phyloP scores from a whole-genome alignment of 1,140 invertebrate species.

The Bombus balteatus region DNA sequence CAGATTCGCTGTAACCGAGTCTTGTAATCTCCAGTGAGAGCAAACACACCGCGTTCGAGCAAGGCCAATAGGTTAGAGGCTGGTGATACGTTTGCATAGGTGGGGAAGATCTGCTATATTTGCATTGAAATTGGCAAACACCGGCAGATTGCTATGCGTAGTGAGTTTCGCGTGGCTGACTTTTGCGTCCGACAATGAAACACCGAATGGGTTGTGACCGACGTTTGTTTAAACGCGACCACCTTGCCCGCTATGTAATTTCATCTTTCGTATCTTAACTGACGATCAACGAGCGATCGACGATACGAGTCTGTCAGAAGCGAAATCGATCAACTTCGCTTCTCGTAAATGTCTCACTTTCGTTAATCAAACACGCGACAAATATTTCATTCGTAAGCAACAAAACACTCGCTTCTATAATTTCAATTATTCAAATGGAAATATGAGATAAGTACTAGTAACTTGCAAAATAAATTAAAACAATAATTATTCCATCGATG shows the following conservation, averaged over 20 bases:
- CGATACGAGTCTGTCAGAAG: too few species aligned
- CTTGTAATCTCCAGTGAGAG: conserved; percentile 45
- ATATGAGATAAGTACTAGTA: too few species aligned
- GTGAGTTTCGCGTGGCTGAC: conserved; percentile 8
- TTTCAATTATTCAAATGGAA: too few species aligned
- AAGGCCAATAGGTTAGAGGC: conserved; percentile 61
- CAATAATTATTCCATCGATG: too few species aligned
- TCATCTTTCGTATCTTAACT: background rate
- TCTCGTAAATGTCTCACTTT: background rate
- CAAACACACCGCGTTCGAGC: conserved; percentile 53
- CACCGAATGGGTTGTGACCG: background rate
- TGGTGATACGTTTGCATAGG: conserved; percentile 64
- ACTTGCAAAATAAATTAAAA: background rate
- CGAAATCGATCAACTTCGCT: background rate
- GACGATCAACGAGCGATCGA: background rate
- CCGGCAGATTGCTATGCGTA: conserved; percentile 33
- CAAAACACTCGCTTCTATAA: background rate
- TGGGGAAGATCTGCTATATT: conserved; percentile 69
- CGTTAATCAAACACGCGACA: background rate
- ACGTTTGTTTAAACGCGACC: background rate
- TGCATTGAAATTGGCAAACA: conserved; percentile 77
- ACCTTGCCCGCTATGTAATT: background rate
- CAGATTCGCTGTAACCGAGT: conserved; percentile 30
- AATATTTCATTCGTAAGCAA: too few species aligned
- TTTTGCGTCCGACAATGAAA: conserved; percentile 1